These are phyloP conservation scores for Anoplophora glabripennis DNA, from an alignment of 1,140 invertebrate genomes.

Conservation along the genomic window DNA sequence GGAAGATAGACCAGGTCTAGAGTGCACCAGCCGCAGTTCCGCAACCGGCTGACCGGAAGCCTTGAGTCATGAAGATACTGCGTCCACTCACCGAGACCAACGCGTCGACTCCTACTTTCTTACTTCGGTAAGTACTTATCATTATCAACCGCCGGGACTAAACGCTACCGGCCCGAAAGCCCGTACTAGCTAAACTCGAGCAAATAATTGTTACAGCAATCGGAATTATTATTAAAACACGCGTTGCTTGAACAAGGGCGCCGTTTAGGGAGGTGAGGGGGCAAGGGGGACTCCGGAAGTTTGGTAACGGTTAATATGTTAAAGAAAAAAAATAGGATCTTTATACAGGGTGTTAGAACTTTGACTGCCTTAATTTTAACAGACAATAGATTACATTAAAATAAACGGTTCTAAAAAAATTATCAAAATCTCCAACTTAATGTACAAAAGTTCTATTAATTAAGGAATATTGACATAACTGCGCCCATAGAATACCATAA, in stretches of 20 bases:
- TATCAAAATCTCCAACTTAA: too few species aligned
- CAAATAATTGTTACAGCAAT: not conserved
- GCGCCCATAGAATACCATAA: too few species aligned
- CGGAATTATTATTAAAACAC: not conserved
- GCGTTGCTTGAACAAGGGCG: not conserved
- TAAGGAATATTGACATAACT: too few species aligned
- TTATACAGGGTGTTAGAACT: too few species aligned
- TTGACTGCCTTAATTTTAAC: too few species aligned
- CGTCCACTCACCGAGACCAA: constrained; percentile 42
- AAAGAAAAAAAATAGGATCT: too few species aligned
- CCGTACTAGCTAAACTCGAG: not conserved
- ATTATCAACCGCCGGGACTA: not conserved
- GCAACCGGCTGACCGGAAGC: constrained; percentile 42
- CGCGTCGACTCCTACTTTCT: constrained; percentile 36
- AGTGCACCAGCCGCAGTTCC: constrained; percentile 39
- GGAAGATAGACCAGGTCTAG: constrained; percentile 27
- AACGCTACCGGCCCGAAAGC: not conserved
- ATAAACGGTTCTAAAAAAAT: too few species aligned
- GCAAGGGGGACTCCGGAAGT: too few species aligned
- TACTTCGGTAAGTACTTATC: constrained; percentile 7
- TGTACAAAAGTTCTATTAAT: too few species aligned
- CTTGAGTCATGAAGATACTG: constrained; percentile 39
- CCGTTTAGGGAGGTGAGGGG: not conserved
- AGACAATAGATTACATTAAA: too few species aligned
- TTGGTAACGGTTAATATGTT: too few species aligned